Base-by-base conservation (phyloP, 2,888 invertebrate species). In the Patella pellucida region DNA sequence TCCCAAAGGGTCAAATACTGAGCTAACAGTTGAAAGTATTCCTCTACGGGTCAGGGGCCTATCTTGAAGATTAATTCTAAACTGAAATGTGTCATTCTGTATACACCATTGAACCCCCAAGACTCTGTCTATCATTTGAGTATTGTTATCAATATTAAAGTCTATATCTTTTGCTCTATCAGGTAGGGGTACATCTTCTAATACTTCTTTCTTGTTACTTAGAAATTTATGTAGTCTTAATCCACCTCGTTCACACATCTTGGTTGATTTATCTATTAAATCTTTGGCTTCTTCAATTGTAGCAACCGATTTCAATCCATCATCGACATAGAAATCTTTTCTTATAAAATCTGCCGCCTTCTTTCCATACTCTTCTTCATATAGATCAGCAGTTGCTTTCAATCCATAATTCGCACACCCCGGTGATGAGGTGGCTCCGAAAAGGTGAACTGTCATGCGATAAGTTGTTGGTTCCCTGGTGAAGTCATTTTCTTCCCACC, bases 51-150 rank as follows among this genome's bases (percentile, higher is more conserved):
- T 71, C 52, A 52, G 12, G 23, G 74, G 73, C n/a, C 54, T 70
- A 12, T 76, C 54, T n/a, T 76, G 62, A 0, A 71, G 16, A 3
- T 68, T 15, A 31, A 73, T 70, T 12, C 23, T 69, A 56, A 77
- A 80, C 1, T 73, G 50, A 52, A 82, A 78, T 23, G 5, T 9
- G 67, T 78, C 79, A 14, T 71, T 52, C 14, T 75, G 72, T 14
- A 69, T 56, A 68, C 72, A 54, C 82, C 81, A 81, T 1, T 56
- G 68, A 12, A 81, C 50, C 7, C 81, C 81, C 12, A 82, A 75
- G 5, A 78, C 70, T 73, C 78, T 75, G 23, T 81, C 78, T 0
- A 56, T 41, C 5, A 76, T 77, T 15, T 74, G 54, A 11, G 16
- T n/a, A 41, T 76, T 71, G 14, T 68, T 54, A 9, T 75, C 72